Evolutionary conservation across 30 jellyfish, hydroid and myxozoan genomes (phyloP).

Genomic region (Aurelia coerulea): DNA sequence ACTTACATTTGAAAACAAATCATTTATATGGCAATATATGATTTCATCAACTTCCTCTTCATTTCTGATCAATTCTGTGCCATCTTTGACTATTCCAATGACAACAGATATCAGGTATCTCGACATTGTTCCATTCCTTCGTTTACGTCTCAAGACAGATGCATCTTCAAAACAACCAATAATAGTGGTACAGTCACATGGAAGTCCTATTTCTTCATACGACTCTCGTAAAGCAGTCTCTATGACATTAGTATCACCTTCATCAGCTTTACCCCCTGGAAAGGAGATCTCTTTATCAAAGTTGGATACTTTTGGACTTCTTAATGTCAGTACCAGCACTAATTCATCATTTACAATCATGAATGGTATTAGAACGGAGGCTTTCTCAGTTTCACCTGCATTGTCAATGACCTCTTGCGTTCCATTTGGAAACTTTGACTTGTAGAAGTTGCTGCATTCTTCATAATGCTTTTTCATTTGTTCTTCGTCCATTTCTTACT

Average conservation of each 20-base stretch:
- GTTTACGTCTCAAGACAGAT: neutral
- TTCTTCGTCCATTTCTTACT: too few relatives aligned
- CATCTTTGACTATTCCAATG: slow-evolving; percentile 27
- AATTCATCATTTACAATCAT: slow-evolving; percentile 10
- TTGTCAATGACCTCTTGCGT: too few relatives aligned
- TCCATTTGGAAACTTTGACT: neutral
- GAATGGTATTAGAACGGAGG: slow-evolving; percentile 49
- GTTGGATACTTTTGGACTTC: slow-evolving; percentile 18
- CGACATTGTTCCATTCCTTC: neutral
- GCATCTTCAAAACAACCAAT: slow-evolving; percentile 36
- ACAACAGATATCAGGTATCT: neutral
- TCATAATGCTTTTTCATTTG: neutral
- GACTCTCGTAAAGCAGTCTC: slow-evolving; percentile 64
- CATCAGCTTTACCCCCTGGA: slow-evolving; percentile 58
- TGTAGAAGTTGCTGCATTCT: neutral
- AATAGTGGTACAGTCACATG: slow-evolving; percentile 7
- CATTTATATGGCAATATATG: slow-evolving; percentile 5
- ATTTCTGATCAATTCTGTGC: neutral
- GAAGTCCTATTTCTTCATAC: slow-evolving; percentile 42
- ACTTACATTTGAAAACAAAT: neutral
- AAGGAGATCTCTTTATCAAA: slow-evolving; percentile 41
- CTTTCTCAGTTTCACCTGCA: neutral
- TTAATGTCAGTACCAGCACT: slow-evolving; percentile 14
- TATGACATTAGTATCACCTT: slow-evolving; percentile 12
- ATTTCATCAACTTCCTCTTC: slow-evolving; percentile 33